A percentile compares a stretch with the other conserved stretches of the same genome.
Conservation (phyloP, 2,888 invertebrate genomes). For the Melanargia galathea region DNA sequence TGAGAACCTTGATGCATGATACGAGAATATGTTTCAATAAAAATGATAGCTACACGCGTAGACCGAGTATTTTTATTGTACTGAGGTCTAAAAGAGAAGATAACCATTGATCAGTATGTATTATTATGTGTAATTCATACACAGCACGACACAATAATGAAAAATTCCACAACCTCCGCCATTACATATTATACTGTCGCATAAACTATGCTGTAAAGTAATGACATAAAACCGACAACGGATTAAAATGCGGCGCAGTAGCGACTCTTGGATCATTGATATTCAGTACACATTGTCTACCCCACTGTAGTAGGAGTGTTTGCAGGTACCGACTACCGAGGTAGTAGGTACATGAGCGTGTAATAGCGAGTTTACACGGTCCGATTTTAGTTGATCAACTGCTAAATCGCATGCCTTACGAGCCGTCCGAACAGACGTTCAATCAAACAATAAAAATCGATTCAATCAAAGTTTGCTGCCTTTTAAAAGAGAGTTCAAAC, state of each 20-base stretch:
- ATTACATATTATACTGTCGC: constrained; percentile 7
- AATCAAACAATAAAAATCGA: too few relatives aligned
- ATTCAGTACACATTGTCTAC: constrained; percentile 37
- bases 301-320: constrained; percentile 23
- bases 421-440: too few relatives aligned
- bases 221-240: constrained; percentile 24
- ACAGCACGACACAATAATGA: constrained; percentile 22
- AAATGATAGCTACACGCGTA: too few relatives aligned
- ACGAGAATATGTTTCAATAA: too few relatives aligned
- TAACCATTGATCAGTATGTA: background rate
- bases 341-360: constrained; percentile 22
- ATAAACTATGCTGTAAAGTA: constrained; percentile 19
- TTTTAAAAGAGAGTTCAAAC: too few relatives aligned
- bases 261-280: constrained; percentile 32
- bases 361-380: too few relatives aligned
- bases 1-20: too few relatives aligned
- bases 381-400: too few relatives aligned
- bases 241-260: constrained; percentile 34
- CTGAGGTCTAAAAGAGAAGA: background rate
- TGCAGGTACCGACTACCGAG: constrained; percentile 35
- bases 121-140: constrained; percentile 1
- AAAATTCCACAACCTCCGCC: constrained; percentile 7
- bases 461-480: too few relatives aligned
- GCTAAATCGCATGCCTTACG: too few relatives aligned
- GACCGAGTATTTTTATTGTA: too few relatives aligned